Base-by-base conservation (phyloP, 2,113 vertebrate species). In the Hiodon alosoides region DNA sequence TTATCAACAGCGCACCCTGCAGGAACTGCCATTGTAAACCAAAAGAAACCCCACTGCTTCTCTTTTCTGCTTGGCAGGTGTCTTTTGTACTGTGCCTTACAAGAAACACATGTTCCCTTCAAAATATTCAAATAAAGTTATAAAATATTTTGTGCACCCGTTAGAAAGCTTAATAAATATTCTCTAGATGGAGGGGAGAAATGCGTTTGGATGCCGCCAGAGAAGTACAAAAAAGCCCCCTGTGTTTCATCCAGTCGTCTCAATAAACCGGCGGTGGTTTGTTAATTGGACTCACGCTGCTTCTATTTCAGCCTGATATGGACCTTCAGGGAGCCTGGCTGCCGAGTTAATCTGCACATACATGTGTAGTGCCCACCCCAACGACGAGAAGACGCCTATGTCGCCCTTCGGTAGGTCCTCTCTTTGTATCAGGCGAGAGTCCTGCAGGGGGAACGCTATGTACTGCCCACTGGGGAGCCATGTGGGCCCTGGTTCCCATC, bases 261-360 rank as follows among this genome's bases (percentile, higher is more conserved):
- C 76, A 72, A 78, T 69, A 79, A 72, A 67, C 17, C 16, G 76
- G 68, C 47, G 48, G 61, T 61, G 69, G 67, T 61, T 77, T 11
- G n/a, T 68, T 79, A 82, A 82, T 80, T 80, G 79, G 70, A 80
- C 82, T 80, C 79, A 79, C 71, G 79, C 82, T 84, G 78, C 72
- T 55, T 61, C 73, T 52, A 31, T 50, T 54, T 74, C 64, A 48
- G 64, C 60, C 54, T 73, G 78, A 75, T 84, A 75, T 48, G 7
- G 72, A 81, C 79, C 80, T 81, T 68, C 73, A 73, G 77, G 73
- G 79, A 80, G 67, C 70, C 61, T 53, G 58, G 67, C 79, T 65
- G 50, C 78, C 60, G 77, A 79, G 67, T 75, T 64, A 50, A 69
- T 78, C 74, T 71, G 59, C 64, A 50, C 67, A 67, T 13, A 59